A percentile compares a stretch with the other conserved stretches of the same genome.
Evolutionary conservation across 2,113 vertebrate genomes (phyloP).

Genomic region (Collichthys lucidus): DNA sequence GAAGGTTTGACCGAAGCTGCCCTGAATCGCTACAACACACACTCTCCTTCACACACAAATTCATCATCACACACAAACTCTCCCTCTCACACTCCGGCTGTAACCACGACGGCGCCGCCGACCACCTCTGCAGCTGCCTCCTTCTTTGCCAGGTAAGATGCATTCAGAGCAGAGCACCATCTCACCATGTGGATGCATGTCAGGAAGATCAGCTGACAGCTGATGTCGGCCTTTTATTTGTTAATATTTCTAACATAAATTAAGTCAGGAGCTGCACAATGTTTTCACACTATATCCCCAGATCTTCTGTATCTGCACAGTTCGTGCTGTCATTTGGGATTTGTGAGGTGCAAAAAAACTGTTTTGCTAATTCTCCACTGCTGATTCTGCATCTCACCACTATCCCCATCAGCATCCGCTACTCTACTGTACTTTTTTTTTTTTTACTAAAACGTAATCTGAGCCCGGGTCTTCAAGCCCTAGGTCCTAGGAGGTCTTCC

Average conservation of each 20-base stretch:
- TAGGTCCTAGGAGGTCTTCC: too few species aligned
- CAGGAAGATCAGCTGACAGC: neutral
- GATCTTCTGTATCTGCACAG: neutral
- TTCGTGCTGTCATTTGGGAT: neutral
- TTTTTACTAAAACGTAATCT: neutral
- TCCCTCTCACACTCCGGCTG: conserved; percentile 84
- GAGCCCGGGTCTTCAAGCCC: neutral
- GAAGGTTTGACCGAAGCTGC: conserved; percentile 90
- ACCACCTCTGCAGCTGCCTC: conserved; percentile 93
- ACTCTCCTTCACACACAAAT: conserved; percentile 87
- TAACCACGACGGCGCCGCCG: conserved; percentile 83
- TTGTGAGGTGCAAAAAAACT: neutral
- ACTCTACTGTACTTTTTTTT: neutral
- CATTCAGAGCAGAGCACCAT: neutral
- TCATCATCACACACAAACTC: conserved; percentile 79
- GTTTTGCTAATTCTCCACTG: neutral
- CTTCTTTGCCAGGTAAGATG: conserved; percentile 95
- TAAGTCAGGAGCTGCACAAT: neutral
- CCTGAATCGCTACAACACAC: conserved; percentile 91
- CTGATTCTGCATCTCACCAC: neutral
- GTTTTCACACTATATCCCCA: neutral
- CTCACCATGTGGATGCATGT: neutral
- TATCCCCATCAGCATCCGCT: neutral
- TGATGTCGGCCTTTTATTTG: neutral
- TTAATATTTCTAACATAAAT: neutral